Base-by-base conservation (phyloP, 1,140 invertebrate species). In the Drosophila pallidifrons region DNA sequence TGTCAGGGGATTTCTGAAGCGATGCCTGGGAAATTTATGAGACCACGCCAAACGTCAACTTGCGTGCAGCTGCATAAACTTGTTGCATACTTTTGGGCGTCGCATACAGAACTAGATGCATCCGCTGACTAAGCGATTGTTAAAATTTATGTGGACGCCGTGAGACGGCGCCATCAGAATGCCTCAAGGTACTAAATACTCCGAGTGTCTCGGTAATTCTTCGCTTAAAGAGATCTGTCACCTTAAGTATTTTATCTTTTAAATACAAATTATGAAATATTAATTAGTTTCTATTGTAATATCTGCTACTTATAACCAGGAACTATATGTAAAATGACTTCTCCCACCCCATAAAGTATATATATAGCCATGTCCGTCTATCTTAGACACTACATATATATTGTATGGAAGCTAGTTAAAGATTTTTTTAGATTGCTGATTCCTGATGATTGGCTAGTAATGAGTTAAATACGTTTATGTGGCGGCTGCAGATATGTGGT, bases 1-100 rank as follows among this genome's bases (percentile, higher is more conserved):
- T 77, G 38, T 45, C 16, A 71, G 25, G 63, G 75, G 68, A 69
- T 41, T 68, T 82, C 75, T 46, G 65, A 25, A 54, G 70, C 54
- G 28, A 51, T 74, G 51, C 10, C 55, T 55, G 49, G 10, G 32
- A 63, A 87, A 87, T 87, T 87, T 87, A 88, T 87, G 83, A 71
- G 68, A 67, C 43, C 32, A 41, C 15, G 67, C 61, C 59, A 60
- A 77, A 69, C 38, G 61, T 82, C 80, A 82, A 80, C 35, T 67
- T 77, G 77, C 80, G 80, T 88, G 82, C 77, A 68, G 64, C 66
- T 88, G 83, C 83, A 87, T 82, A 87, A 88, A 87, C 83, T 87
- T 87, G 83, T 87, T 87, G 83, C 83, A 77, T 46, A 72, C 77
- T 57, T 49, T 41, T 30, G 30, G 46, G 51, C 47, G 20, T 8